Evolutionary conservation across 2,888 invertebrate genomes (phyloP), one percentile per base, ranked within the genome.

Genomic region (Coelinius sp.): DNA sequence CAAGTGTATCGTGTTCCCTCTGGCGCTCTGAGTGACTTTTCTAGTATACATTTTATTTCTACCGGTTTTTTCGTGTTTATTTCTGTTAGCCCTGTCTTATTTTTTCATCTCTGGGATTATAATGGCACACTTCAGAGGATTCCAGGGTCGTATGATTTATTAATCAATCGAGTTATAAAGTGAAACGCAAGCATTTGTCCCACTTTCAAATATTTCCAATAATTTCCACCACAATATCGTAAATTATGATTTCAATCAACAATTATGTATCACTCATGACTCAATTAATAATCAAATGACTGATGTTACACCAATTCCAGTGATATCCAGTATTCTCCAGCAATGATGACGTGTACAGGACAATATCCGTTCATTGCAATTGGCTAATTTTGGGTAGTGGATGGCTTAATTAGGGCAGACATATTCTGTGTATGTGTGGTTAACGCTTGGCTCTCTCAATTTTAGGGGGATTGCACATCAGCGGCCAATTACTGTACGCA

Each of bases 11-110:
- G 46, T 67, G 25, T 44, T 63, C 17, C 25, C 53, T 44, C 20
- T 1, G 14, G 38, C 12, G 68, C 35, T 73, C 72, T 73, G 71
- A 75, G 76, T 77, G 75, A 77, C 76, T 77, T 75, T 75, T 66
- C 75, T 72, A 22, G 77, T 75, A 71, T 53, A 27, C 25, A 25
- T 35, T 4, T 17, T 7, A 59, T 35, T 59, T 17, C 10, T 5
- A 8, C 17, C 12, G 6, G 17, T 14, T 59, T 35, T 53, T 25
- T 24, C n/a, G 27, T 12, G 25, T 25, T 27, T 53, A 24, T 53
- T 25, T 53, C n/a, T 25, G 24, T 49, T 49, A n/a, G 14, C 1
- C 7, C 0, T 14, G 44, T 2, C 2, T 20, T 49, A 20, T 49
- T 49, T 49, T 20, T 49, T 17, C 17, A 49, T 49, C 20, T 49